Base-by-base conservation (phyloP, 2,113 vertebrate genomes). In the Calypte anna region DNA sequence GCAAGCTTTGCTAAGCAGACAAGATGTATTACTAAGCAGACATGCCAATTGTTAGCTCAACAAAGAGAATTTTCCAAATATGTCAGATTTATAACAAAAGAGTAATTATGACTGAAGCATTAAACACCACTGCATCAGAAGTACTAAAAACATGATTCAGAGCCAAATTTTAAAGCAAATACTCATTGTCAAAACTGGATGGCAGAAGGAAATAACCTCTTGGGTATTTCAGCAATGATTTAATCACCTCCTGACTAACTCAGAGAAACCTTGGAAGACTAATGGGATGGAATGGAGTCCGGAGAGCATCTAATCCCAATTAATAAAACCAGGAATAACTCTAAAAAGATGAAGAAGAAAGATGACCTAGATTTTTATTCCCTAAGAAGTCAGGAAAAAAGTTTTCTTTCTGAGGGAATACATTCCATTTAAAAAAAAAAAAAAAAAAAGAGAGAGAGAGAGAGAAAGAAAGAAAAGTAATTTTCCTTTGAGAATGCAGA, bases 211-310 rank as follows among this genome's bases (percentile, higher is more conserved):
- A 93, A 75, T 73, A 93, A 89, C 33, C 88, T 93, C 94, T 86
- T 77, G 70, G 44, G 94, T 85, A 87, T 95, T 93, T 96, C 91
- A 94, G 53, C 76, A 86, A 13, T 12, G 40, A 94, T 84, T 93
- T 96, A 95, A 91, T 88, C 88, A 94, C 75, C 63, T 93, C 93
- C 90, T 70, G 76, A 93, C 92, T 93, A 95, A 94, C 68, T 80
- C 18, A 1, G 30, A 95, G 73, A 90, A 55, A 90, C 53, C 90
- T 30, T 15, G 46, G 77, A 88, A 95, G 48, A 95, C 58, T 82
- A 85, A 94, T 78, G 61, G 76, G 82, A 82, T 54, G 50, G 58
- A 95, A 82, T 17, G 25, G 18, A 73, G 77, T 80, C 83, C 89
- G 86, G 70, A 90, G 25, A 91, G 38, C 64, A 96, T 72, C 77